phyloP scores from a whole-genome alignment of 2,888 invertebrate genomes.

The Thera obeliscata region DNA sequence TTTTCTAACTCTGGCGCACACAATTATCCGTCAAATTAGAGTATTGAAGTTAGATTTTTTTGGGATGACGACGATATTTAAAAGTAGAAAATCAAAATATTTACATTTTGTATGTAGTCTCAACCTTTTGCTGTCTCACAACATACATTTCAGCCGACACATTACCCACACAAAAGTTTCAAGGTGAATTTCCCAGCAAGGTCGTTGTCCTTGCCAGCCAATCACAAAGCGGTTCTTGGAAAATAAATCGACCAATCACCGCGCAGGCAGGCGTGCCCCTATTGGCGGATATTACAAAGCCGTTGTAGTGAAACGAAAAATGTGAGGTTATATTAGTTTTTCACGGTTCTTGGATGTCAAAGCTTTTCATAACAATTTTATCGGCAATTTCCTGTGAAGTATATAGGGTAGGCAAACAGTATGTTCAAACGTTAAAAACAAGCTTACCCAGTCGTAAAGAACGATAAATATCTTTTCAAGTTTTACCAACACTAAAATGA shows the following conservation, averaged over 20 bases:
- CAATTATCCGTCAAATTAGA: too few species aligned
- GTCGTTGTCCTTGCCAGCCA: slow-evolving; percentile 55
- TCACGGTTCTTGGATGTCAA: slow-evolving; percentile 34
- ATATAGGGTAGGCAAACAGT: slow-evolving; percentile 5
- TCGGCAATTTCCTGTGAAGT: slow-evolving; percentile 17
- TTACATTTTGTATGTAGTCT: not conserved
- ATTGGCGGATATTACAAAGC: slow-evolving; percentile 48
- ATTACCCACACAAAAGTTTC: slow-evolving; percentile 46
- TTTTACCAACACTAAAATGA: too few species aligned
- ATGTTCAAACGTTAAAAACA: not conserved
- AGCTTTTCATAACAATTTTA: slow-evolving; percentile 20
- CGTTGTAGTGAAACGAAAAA: slow-evolving; percentile 43
- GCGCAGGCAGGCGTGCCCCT: slow-evolving; percentile 37
- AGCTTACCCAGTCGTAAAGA: not conserved
- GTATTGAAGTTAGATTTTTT: too few species aligned
- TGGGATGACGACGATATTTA: not conserved
- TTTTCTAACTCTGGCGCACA: not conserved
- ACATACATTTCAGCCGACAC: slow-evolving; percentile 2
- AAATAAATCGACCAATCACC: slow-evolving; percentile 51
- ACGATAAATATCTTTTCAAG: not conserved
- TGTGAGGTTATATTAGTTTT: slow-evolving; percentile 47
- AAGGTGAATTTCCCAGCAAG: slow-evolving; percentile 53
- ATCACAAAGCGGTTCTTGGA: slow-evolving; percentile 45
- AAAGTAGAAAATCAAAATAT: not conserved
- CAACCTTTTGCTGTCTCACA: not conserved